Base-by-base conservation (phyloP, 2,888 invertebrate genomes). In the Acanthoscelides obtectus region DNA sequence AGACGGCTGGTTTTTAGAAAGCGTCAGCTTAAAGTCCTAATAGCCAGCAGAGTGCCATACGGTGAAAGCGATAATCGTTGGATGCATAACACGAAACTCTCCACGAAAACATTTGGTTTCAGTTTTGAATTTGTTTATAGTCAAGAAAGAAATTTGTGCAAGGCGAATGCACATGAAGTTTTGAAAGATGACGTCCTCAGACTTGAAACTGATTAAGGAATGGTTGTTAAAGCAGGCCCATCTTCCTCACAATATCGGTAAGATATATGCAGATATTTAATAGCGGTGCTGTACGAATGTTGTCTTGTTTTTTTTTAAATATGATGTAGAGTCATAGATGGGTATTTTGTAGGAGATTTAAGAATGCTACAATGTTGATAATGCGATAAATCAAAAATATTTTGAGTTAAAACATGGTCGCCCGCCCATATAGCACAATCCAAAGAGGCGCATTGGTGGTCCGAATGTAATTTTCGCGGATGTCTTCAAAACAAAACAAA, bases 191-290 rank as follows among this genome's bases (percentile, higher is more conserved):
- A 45, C 45, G 45, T 45, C 45, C 17, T 45, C 45, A 6, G 88
- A 89, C 74, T 79, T 90, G 8, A 82, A 83, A 21, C 81, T 82
- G 12, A 86, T 90, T 67, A 88, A 86, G 81, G 86, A 88, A 73
- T 91, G 91, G 91, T 84, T 92, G 6, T 81, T 82, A 75, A 89
- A 88, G 76, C 91, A 92, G 79, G 88, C 89, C 0, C 91, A 92
- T 84, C 85, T 92, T 68, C 92, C 92, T 0, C 88, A 90, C 79
- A 88, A 89, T 77, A 89, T 92, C 74, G 89, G 92, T 92, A 86
- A 87, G 88, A 19, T 19, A 64, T n/a, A 66, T 66, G 5, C 22
- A 21, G 20, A 21, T 20, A n/a, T 1, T 1, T 12, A 45, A 17
- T 12, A 12, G 45, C 12, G 17, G 3, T 45, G 45, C 17, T 45